Evolutionary conservation across 2,888 invertebrate species (phyloP).

Genomic region (Folsomia candida): DNA sequence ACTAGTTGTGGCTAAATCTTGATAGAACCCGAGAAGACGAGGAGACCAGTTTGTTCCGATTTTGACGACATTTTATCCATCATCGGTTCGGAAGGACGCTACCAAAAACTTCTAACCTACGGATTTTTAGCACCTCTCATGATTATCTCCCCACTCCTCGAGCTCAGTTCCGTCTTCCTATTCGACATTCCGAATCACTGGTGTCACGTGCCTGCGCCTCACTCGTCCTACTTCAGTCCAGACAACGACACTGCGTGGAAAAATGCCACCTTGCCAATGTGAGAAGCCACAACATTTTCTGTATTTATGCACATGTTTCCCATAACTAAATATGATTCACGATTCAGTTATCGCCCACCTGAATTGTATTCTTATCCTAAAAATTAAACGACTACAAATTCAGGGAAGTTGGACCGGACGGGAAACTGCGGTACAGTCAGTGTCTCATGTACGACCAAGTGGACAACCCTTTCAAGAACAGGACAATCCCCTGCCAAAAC

Average conservation of each 20-base stretch:
- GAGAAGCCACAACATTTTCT: too few species aligned
- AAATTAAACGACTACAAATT: too few species aligned
- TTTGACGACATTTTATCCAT: conserved; percentile 60
- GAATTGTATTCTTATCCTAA: too few species aligned
- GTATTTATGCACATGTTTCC: too few species aligned
- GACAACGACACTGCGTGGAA: conserved; percentile 54
- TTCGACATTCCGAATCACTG: conserved; percentile 62
- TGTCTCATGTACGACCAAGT: conserved; percentile 35
- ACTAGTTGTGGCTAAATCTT: too few species aligned
- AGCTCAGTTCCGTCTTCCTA: conserved; percentile 59
- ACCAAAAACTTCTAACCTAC: conserved; percentile 60
- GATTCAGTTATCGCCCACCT: too few species aligned
- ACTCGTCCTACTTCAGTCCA: too few species aligned
- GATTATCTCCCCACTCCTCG: conserved; percentile 58
- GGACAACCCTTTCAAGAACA: conserved; percentile 20
- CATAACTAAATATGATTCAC: too few species aligned
- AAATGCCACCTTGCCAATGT: background rate
- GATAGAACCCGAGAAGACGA: background rate
- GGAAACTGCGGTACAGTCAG: conserved; percentile 25
- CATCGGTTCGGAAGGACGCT: conserved; percentile 60
- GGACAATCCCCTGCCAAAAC: conserved; percentile 32
- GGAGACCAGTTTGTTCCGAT: conserved; percentile 52
- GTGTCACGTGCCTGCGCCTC: conserved; percentile 61
- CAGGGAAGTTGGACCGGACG: conserved; percentile 39
- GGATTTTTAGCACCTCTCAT: conserved; percentile 55